Conservation (phyloP, 2,797 vertebrate genomes). For the Peromyscus melanophrys region DNA sequence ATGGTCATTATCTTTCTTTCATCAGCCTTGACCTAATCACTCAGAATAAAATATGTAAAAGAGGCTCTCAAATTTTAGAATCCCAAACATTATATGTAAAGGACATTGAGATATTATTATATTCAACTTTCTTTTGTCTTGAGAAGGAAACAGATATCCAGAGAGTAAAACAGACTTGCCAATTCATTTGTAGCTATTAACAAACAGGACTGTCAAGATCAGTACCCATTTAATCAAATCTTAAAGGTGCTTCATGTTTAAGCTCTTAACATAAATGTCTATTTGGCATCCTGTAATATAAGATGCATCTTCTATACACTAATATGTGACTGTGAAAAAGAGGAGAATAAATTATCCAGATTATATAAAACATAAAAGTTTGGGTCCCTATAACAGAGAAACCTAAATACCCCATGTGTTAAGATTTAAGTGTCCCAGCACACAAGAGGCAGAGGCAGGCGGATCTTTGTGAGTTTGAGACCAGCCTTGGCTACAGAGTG, state of each 20-base stretch:
- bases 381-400: neutral
- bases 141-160: slow-evolving; percentile 1
- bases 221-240: slow-evolving; percentile 27
- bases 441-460: too few species aligned
- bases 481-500: too few species aligned
- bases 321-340: neutral
- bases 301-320: neutral
- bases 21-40: slow-evolving; percentile 14
- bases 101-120: slow-evolving; percentile 6
- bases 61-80: neutral
- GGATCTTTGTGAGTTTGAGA: too few species aligned
- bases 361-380: slow-evolving; percentile 4
- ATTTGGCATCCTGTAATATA: slow-evolving; percentile 21
- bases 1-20: slow-evolving; percentile 10
- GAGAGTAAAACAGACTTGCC: slow-evolving; percentile 34
- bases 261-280: neutral
- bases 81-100: neutral
- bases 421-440: neutral
- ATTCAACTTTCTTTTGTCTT: neutral
- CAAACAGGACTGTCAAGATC: neutral
- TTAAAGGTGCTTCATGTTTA: neutral
- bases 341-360: neutral
- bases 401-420: neutral
- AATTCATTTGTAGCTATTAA: slow-evolving; percentile 2
- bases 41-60: slow-evolving; percentile 14